Evolutionary conservation across 2,888 invertebrate genomes (phyloP), one percentile per base, ranked within the genome.

Genomic region (Criorhina ranunculi): DNA sequence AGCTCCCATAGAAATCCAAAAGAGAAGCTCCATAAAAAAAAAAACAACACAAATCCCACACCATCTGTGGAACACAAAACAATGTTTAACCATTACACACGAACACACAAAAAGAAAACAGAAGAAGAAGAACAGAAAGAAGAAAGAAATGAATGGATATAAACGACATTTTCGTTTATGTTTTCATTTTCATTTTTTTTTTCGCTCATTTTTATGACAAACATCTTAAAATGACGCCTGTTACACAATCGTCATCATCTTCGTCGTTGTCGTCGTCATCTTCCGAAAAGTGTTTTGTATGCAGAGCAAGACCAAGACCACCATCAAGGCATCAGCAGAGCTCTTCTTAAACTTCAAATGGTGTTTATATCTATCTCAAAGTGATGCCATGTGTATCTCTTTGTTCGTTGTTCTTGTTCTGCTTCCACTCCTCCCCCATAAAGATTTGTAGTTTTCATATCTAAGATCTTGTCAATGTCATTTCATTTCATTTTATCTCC

Each of bases 151-250:
- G 67, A 80, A 69, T 55, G 40, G 57, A 59, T 73, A 72, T 60
- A 49, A 83, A 78, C 62, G 78, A 78, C 83, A 78, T 64, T 78
- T 73, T 83, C 83, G 73, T 78, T 83, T 66, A 83, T 82, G 77
- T 82, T 82, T 60, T 46, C 78, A 62, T 73, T 35, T 37, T 59
- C 8, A n/a, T n/a, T n/a, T 53, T 66, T 46, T 73, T 49, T 67
- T 69, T 51, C 12, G 51, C 33, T 59, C 57, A 69, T 73, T 69
- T 78, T 79, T 69, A 79, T 85, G 79, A 79, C 70, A 85, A 85
- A 70, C 66, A 80, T 76, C 80, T 76, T 53, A 59, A 60, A 79
- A 72, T 67, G 85, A 85, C 85, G 79, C 80, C 75, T 85, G 85
- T 80, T 85, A 55, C 75, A 85, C 79, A 85, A 80, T 79, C 49